phyloP scores from a whole-genome alignment of 2,797 vertebrate species.

The Brotogeris chrysoptera region DNA sequence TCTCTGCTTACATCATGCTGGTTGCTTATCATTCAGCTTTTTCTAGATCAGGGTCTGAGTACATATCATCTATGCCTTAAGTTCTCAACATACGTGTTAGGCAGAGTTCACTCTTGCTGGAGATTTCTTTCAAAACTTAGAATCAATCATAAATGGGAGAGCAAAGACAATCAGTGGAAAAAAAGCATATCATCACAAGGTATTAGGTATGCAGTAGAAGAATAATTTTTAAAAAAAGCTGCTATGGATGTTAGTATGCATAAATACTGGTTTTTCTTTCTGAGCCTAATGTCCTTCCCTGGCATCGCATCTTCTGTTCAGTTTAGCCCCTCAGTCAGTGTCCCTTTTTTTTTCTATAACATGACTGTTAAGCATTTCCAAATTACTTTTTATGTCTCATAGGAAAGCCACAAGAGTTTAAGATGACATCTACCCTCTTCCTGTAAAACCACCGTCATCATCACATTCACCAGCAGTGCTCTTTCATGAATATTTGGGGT shows the following conservation, averaged over 20 bases:
- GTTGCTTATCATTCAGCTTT: not conserved
- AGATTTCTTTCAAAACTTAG: not conserved
- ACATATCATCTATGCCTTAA: not conserved
- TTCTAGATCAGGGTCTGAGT: not conserved
- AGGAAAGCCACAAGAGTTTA: not conserved
- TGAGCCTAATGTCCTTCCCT: not conserved
- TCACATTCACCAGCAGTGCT: not conserved
- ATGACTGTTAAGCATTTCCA: not conserved
- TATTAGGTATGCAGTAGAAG: not conserved
- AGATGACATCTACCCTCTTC: not conserved
- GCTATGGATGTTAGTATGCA: not conserved
- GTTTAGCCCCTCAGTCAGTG: not conserved
- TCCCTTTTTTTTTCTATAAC: not conserved
- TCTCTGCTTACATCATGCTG: not conserved
- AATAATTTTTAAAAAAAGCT: not conserved
- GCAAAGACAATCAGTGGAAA: not conserved
- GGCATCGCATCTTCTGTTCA: not conserved
- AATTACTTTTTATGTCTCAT: not conserved
- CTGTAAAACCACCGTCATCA: not conserved
- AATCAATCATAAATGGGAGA: not conserved
- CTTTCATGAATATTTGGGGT: not conserved
- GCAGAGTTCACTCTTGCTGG: not conserved
- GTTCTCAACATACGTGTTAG: not conserved
- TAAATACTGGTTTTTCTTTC: not conserved
- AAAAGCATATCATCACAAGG: not conserved